A percentile compares a stretch with the other conserved stretches of the same genome.
These are phyloP conservation scores for Hephaestus fuliginosus DNA, from an alignment of 2,797 vertebrate species.

Conservation along the genomic window DNA sequence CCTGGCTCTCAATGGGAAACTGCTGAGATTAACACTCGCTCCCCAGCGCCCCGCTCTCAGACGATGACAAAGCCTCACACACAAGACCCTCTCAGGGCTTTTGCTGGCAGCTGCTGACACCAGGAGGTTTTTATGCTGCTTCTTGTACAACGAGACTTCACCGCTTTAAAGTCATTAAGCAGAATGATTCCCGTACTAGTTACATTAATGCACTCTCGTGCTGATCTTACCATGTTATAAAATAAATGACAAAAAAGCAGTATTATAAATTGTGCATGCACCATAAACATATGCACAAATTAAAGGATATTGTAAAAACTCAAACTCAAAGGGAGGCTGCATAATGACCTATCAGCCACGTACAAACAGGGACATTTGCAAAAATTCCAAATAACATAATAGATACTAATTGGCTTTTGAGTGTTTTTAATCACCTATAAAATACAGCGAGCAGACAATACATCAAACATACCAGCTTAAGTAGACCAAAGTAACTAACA, in stretches of 20 bases:
- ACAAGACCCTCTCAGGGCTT: constrained; percentile 52
- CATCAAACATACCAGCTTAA: constrained; percentile 57
- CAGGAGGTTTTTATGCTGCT: constrained; percentile 19
- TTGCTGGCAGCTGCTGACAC: constrained; percentile 63
- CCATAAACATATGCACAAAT: constrained; percentile 24
- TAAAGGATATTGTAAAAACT: background rate
- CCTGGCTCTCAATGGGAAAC: constrained; percentile 68
- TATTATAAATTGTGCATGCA: background rate
- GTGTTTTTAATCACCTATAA: constrained; percentile 56
- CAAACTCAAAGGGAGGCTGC: background rate
- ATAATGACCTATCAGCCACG: constrained; percentile 1
- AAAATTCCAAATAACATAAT: constrained; percentile 24
- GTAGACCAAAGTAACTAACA: constrained; percentile 55
- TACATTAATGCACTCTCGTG: constrained; percentile 6
- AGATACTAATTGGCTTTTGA: constrained; percentile 49
- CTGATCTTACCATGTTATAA: constrained; percentile 33
- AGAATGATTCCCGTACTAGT: constrained; percentile 27
- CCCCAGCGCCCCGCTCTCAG: constrained; percentile 44
- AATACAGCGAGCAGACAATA: constrained; percentile 45
- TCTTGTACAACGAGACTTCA: constrained; percentile 46
- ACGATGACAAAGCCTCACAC: constrained; percentile 61
- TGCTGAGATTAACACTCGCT: constrained; percentile 70
- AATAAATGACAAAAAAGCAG: constrained; percentile 22
- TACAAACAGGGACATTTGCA: constrained; percentile 30
- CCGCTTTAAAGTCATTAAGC: constrained; percentile 49